Evolutionary conservation across 2,797 vertebrate species (phyloP), one percentile per base, ranked within the genome.

Genomic region (Spatula clypeata): DNA sequence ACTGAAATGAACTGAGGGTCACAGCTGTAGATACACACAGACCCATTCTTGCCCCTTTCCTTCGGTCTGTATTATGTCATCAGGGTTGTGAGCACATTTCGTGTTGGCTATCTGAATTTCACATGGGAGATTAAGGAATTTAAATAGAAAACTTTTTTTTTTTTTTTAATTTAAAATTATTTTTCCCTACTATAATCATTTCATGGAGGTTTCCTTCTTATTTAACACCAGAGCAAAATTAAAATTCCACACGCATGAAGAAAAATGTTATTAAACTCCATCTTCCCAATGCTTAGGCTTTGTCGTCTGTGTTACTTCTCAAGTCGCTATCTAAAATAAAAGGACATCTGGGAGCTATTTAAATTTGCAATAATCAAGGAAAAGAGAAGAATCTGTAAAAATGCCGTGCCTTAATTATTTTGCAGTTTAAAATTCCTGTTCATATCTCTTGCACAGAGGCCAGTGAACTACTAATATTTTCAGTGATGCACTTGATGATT

Each of bases 241-340:
- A 84, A 84, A 44, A 77, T 75, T 93, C 45, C 49, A 53, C 4
- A 49, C 6, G 24, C 34, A 20, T 51, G 38, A 77, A 70, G 86
- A 73, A 93, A 86, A 76, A 84, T 66, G 76, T 87, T 95, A 96
- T 86, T 91, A 95, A 97, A 87, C 67, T 91, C 72, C 66, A 80
- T 92, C 84, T 97, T 96, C 74, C 94, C 86, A 94, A 40, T 80
- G 82, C 88, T 96, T 92, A 94, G 71, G 95, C 79, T 97, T 79
- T 94, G 67, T 88, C 21, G 57, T 69, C 58, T 95, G 55, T 74
- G 76, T 79, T 95, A 97, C 92, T 97, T 96, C 89, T 96, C 93
- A 97, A 97, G 81, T 92, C 3, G 1, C 88, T 94, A 88, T 88
- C 92, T 97, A 88, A 95, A 97, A 95, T 95, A 97, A 96, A 47